Conservation (phyloP, 2,888 invertebrate genomes). For the Gymnoscelis rufifasciata region DNA sequence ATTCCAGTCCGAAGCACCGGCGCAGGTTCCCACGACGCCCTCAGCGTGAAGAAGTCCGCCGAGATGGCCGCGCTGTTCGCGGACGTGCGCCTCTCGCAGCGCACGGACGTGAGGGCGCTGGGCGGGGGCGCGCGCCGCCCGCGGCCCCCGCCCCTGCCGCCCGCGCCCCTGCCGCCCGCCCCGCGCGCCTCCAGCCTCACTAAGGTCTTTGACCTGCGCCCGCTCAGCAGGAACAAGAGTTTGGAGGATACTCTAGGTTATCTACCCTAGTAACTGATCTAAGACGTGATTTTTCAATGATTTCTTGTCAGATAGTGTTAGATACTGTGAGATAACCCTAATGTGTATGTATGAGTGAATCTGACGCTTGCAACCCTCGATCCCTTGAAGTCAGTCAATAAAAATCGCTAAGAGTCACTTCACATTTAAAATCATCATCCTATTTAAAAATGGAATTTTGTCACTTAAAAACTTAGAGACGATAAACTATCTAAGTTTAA, state of each 20-base stretch:
- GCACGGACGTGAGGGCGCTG: slow-evolving; percentile 80
- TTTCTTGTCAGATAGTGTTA: too few relatives aligned
- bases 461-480: too few relatives aligned
- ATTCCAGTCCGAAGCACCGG: slow-evolving; percentile 68
- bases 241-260: slow-evolving; percentile 83
- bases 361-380: too few relatives aligned
- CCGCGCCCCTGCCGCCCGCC: slow-evolving; percentile 39
- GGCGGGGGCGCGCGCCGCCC: slow-evolving; percentile 47
- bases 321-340: too few relatives aligned
- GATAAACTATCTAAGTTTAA: too few relatives aligned
- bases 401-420: too few relatives aligned
- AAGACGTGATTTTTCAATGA: too few relatives aligned
- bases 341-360: too few relatives aligned
- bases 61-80: slow-evolving; percentile 93
- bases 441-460: too few relatives aligned
- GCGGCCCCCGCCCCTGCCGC: slow-evolving; percentile 39
- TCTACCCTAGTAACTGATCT: slow-evolving; percentile 73
- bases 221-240: slow-evolving; percentile 70
- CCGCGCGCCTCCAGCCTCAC: slow-evolving; percentile 44
- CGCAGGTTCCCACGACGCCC: slow-evolving; percentile 82
- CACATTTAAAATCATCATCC: too few relatives aligned
- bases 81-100: slow-evolving; percentile 84
- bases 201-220: slow-evolving; percentile 59
- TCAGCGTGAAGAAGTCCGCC: slow-evolving; percentile 92
- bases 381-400: too few relatives aligned